Conservation (phyloP, 2,888 invertebrate species). For the Metalampra italica region DNA sequence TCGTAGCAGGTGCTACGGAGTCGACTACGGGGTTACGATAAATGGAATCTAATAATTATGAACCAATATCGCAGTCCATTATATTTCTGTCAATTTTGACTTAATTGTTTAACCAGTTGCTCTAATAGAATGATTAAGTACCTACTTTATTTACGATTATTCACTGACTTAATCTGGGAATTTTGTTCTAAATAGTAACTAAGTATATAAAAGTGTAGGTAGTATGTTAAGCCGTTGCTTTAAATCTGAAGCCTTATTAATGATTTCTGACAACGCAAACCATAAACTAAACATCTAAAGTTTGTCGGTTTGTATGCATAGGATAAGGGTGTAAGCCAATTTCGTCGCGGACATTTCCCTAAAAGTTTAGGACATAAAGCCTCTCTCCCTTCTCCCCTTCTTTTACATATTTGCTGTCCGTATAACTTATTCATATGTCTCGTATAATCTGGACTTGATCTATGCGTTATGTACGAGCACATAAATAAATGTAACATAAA, state of each 20-base stretch:
- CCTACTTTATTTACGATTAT: too few relatives aligned
- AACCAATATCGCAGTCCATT: not conserved
- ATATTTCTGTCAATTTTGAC: not conserved
- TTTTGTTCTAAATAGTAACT: too few relatives aligned
- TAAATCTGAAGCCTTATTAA: conserved; percentile 17
- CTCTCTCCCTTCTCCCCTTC: not conserved
- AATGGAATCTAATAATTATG: not conserved
- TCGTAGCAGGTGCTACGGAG: conserved; percentile 44
- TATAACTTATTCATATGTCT: not conserved
- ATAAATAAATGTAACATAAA: not conserved
- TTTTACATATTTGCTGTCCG: conserved; percentile 3
- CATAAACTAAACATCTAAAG: conserved; percentile 2
- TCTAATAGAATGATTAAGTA: too few relatives aligned
- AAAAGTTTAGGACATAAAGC: conserved; percentile 10
- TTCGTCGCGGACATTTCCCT: conserved; percentile 4
- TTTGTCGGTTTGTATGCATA: conserved; percentile 9
- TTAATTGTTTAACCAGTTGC: not conserved
- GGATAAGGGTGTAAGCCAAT: conserved; percentile 11
- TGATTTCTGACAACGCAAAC: conserved; percentile 21
- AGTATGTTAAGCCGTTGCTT: too few relatives aligned
- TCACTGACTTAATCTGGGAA: too few relatives aligned
- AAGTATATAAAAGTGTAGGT: too few relatives aligned
- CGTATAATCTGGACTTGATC: not conserved
- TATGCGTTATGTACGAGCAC: not conserved
- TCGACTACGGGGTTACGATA: conserved; percentile 20